A percentile compares a stretch with the other conserved stretches of the same genome.
Conservation (phyloP, 1,140 invertebrate species). For the Calosoma granatense region DNA sequence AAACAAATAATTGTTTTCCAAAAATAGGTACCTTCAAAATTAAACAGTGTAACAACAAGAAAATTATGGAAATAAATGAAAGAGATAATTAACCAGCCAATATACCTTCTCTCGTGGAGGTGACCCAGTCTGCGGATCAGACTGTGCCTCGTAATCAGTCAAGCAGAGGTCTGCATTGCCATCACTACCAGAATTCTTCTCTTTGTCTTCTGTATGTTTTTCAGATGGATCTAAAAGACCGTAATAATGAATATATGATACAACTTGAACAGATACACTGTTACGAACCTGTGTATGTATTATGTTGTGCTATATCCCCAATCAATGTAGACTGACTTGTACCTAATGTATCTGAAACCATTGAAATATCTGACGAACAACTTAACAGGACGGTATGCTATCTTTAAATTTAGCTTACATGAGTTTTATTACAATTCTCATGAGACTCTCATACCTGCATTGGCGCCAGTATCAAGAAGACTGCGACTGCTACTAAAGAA, state of each 20-base stretch:
- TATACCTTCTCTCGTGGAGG: slow-evolving; percentile 29
- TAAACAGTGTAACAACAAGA: too few relatives aligned
- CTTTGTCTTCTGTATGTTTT: slow-evolving; percentile 19
- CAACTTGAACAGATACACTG: not conserved
- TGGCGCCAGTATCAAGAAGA: slow-evolving; percentile 41
- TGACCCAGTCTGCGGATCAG: slow-evolving; percentile 31
- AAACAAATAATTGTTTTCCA: too few relatives aligned
- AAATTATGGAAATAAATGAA: too few relatives aligned
- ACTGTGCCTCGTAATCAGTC: slow-evolving; percentile 31
- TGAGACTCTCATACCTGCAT: slow-evolving; percentile 28
- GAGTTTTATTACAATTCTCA: too few relatives aligned
- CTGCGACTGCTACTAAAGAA: slow-evolving; percentile 87
- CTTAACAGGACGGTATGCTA: not conserved
- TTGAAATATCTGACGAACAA: not conserved
- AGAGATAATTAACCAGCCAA: too few relatives aligned
- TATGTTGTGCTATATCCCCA: not conserved
- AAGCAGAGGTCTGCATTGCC: slow-evolving; percentile 30
- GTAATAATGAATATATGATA: not conserved
- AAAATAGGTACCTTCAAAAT: too few relatives aligned
- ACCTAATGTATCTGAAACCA: not conserved
- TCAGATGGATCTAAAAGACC: not conserved
- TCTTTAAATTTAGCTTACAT: too few relatives aligned
- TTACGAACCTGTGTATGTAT: not conserved
- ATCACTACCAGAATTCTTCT: slow-evolving; percentile 29
- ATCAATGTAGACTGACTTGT: not conserved